Conservation (phyloP, 2,113 vertebrate genomes). For the Bettongia penicillata region DNA sequence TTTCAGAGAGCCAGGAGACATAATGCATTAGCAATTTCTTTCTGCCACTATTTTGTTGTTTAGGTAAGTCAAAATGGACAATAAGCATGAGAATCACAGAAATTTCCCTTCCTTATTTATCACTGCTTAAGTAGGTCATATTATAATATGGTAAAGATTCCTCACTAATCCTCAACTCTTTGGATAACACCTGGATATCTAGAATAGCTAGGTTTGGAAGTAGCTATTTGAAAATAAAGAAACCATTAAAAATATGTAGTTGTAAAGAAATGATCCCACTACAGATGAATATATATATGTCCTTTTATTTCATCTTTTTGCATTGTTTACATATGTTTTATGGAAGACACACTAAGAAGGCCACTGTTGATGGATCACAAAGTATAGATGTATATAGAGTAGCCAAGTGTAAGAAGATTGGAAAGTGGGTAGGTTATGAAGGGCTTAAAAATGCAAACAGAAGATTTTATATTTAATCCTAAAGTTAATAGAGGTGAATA, state of each 20-base stretch:
- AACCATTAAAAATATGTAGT: neutral
- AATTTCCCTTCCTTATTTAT: neutral
- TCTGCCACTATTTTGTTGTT: slow-evolving; percentile 37
- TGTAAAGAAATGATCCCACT: neutral
- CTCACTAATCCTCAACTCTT: neutral
- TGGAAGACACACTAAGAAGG: neutral
- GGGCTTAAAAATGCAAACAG: neutral
- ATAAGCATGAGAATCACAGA: neutral
- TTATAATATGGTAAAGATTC: neutral
- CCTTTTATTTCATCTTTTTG: neutral
- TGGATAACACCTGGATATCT: neutral
- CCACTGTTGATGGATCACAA: neutral
- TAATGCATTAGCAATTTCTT: neutral
- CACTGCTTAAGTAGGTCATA: neutral
- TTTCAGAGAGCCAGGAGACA: neutral
- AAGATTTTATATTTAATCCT: neutral
- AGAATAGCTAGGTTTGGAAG: neutral
- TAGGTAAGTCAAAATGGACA: slow-evolving; percentile 6
- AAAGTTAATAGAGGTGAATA: neutral
- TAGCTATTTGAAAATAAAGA: neutral
- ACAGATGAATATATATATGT: neutral
- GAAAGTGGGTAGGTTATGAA: neutral
- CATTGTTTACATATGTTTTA: neutral
- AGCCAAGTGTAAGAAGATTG: neutral
- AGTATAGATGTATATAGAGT: neutral